Percentiles rank a stretch among this genome's conserved stretches.
Conservation (phyloP, 2,888 invertebrate genomes). For the Eupithecia subumbrata region DNA sequence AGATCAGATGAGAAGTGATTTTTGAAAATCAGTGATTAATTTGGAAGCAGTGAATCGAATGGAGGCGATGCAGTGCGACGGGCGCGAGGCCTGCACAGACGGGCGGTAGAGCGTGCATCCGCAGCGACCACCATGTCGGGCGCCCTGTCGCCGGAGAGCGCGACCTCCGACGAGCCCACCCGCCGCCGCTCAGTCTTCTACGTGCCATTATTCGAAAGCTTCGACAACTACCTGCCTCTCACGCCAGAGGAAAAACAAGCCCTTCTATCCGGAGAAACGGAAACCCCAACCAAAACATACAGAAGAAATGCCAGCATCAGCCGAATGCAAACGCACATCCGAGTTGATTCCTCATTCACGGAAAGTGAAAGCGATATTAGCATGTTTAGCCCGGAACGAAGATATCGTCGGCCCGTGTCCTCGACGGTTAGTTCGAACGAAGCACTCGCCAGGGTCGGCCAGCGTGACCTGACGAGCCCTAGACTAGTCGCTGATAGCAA, state of each 20-base stretch:
- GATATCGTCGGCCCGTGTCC: conserved; percentile 73
- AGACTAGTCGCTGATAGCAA: conserved; percentile 71
- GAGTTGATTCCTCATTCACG: conserved; percentile 72
- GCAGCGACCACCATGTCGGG: conserved; percentile 72
- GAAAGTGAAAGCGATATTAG: conserved; percentile 79
- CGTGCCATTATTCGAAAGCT: conserved; percentile 87
- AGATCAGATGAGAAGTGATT: conserved; percentile 58
- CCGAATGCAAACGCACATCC: conserved; percentile 62
- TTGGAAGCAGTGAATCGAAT: conserved; percentile 72
- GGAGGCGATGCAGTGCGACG: conserved; percentile 67
- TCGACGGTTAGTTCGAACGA: conserved; percentile 77
- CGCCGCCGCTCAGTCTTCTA: conserved; percentile 90
- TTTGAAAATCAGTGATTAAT: conserved; percentile 60
- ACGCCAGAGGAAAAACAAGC: conserved; percentile 78
- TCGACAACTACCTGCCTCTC: conserved; percentile 83
- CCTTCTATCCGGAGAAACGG: conserved; percentile 67
- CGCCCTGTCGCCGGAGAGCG: conserved; percentile 65
- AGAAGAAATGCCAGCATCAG: conserved; percentile 65
- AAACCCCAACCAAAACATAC: conserved; percentile 60
- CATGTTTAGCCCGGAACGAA: conserved; percentile 70
- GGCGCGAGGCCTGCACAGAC: conserved; percentile 60
- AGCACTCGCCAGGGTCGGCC: conserved; percentile 70
- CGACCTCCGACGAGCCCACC: conserved; percentile 75
- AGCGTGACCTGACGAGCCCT: conserved; percentile 73
- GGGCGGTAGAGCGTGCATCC: conserved; percentile 74